Evolutionary conservation across 2,113 vertebrate genomes (phyloP).

Genomic region (Todiramphus saurophagus): DNA sequence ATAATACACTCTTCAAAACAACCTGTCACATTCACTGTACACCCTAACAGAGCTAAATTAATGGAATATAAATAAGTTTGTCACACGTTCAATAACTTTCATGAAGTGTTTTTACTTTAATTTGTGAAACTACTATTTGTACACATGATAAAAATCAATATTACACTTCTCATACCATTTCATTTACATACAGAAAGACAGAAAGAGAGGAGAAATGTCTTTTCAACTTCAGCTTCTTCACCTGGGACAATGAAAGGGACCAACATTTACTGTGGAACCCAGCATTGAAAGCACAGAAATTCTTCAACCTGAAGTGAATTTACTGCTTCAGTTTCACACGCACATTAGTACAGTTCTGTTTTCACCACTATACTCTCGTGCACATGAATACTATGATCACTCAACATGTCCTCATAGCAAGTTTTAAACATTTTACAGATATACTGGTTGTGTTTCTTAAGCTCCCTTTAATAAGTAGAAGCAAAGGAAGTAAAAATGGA

Average conservation of each 20-base stretch:
- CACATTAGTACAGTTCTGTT: not conserved
- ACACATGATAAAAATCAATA: slow-evolving; percentile 45
- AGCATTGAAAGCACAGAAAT: not conserved
- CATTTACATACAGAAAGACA: not conserved
- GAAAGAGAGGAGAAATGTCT: not conserved
- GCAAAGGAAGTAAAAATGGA: not conserved
- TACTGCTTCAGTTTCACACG: not conserved
- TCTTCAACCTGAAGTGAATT: not conserved
- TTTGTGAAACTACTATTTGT: slow-evolving; percentile 55
- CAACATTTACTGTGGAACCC: not conserved
- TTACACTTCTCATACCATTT: slow-evolving; percentile 19
- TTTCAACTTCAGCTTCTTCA: slow-evolving; percentile 13
- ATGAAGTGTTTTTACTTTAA: slow-evolving; percentile 59
- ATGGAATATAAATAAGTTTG: slow-evolving; percentile 62
- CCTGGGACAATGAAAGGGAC: not conserved
- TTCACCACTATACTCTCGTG: not conserved
- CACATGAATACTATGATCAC: not conserved
- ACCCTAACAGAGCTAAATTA: slow-evolving; percentile 57
- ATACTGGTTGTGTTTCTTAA: not conserved
- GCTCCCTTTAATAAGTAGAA: not conserved
- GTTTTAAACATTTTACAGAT: not conserved
- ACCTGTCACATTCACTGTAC: not conserved
- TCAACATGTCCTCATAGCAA: not conserved
- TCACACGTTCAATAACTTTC: slow-evolving; percentile 66
- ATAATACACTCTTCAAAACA: not conserved